Evolutionary conservation across 35 echinoderm and acorn worm genomes (phyloP), one percentile per base, ranked within the genome.

Genomic region (Apostichopus japonicus): DNA sequence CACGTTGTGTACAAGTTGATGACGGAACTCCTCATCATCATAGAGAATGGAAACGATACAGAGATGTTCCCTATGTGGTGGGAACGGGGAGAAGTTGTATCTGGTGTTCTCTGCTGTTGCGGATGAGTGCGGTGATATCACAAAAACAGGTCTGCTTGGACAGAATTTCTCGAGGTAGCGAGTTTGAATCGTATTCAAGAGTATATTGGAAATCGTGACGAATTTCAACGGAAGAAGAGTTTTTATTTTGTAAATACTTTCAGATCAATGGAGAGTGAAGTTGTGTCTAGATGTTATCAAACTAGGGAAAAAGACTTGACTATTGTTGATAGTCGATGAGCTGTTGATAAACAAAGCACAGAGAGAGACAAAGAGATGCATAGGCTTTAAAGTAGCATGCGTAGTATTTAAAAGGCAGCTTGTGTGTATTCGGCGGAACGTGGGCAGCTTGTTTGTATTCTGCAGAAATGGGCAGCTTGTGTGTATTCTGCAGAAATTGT

Each of bases 181-280:
- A 44, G 33, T 44, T 44, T 44, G 33, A 44, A 44, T 44, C 33
- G 33, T 44, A 44, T 44, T 44, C 33, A 44, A 44, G 33, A 44
- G 33, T 44, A 44, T 44, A 44, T 44, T 0, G 33, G 33, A 44
- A 44, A 44, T 44, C 33, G 33, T 1, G 33, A 44, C 33, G 33
- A 44, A 44, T 44, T 44, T 44, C 2, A 3, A 44, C 33, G 33
- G 57, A 61, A 61, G 3, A 61, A 61, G 13, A 61, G 0, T 53
- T 89, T 89, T 72, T 89, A 5, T 33, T 71, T 89, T 89, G 86
- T 89, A 89, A 72, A 89, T 89, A 89, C 2, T n/a, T 89, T 23
- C 6, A 72, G 44, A n/a, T n/a, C 10, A 5, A 63, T 54, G 56
- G 10, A 89, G 15, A 89, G 15, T 89, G 83, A 22, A 15, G 53